These are phyloP conservation scores for chimpanzee (Pan troglodytes) DNA, from an alignment of 2,113 vertebrate genomes.

Conservation along the genomic window NHGRI_mPanTro3-v2.1_pri NC_086015.1:107925501-107926000, in stretches of 20 bases:
- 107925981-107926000: background rate
- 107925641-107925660: background rate
- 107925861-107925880: background rate
- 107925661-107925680: background rate
- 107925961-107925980: background rate
- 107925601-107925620: background rate
- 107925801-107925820: background rate
- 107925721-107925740: background rate
- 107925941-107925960: background rate
- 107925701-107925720: background rate
- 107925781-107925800: background rate
- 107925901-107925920: background rate
- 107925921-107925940: background rate
- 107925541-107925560: background rate
- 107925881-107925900: slow-evolving; percentile 12
- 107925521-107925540: background rate
- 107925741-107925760: background rate
- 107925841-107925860: background rate
- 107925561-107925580: background rate
- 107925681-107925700: background rate
- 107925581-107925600: background rate
- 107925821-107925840: background rate
- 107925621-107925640: background rate
- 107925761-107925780: background rate
- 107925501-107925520: background rate